Percentiles rank a stretch among this genome's conserved stretches.
These are phyloP conservation scores for Formica aserva DNA, from an alignment of 2,888 invertebrate species.

Conservation along the genomic window DNA sequence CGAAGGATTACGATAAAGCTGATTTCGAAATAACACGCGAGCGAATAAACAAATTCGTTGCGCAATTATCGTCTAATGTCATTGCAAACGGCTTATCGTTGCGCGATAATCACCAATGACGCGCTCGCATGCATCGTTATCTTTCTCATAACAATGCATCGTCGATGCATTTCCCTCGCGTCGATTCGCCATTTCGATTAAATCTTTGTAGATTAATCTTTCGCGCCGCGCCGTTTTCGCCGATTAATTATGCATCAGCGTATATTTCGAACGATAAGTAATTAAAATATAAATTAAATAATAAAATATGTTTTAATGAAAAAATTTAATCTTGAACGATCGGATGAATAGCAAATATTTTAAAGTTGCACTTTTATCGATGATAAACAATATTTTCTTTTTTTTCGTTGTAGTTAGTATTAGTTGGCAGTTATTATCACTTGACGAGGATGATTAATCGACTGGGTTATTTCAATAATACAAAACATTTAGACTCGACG, in stretches of 20 bases:
- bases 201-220: not conserved
- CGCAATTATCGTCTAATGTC: slow-evolving; percentile 70
- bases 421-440: slow-evolving; percentile 39
- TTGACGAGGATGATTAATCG: slow-evolving; percentile 65
- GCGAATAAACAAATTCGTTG: slow-evolving; percentile 65
- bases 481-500: slow-evolving; percentile 68
- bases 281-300: not conserved
- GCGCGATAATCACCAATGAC: slow-evolving; percentile 51
- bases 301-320: not conserved
- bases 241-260: not conserved
- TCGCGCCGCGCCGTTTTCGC: not conserved
- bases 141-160: slow-evolving; percentile 43
- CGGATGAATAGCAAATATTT: not conserved
- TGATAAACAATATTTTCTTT: slow-evolving; percentile 30
- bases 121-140: slow-evolving; percentile 19
- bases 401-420: not conserved
- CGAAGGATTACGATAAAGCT: slow-evolving; percentile 21
- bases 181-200: not conserved
- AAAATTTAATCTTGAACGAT: not conserved
- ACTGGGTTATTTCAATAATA: slow-evolving; percentile 70
- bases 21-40: slow-evolving; percentile 55
- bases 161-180: slow-evolving; percentile 4
- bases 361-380: slow-evolving; percentile 4
- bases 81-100: slow-evolving; percentile 58
- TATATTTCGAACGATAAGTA: not conserved